Evolutionary conservation across 2,888 invertebrate species (phyloP), one percentile per base, ranked within the genome.

Genomic region (Biston stratarius): DNA sequence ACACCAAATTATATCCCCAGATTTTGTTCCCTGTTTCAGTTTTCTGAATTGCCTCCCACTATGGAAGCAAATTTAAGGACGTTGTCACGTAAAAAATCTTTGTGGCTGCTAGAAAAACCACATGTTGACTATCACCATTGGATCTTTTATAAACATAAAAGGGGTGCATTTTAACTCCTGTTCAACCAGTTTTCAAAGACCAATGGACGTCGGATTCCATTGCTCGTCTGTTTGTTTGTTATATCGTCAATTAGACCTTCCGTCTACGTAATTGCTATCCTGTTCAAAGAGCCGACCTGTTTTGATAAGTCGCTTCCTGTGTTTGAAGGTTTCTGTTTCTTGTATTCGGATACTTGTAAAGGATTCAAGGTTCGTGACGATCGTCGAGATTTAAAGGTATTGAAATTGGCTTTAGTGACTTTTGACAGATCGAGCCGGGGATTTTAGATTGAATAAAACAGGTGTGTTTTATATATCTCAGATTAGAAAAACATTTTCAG

Each of bases 231-330:
- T 58, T 58, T 38, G 58, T 58, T 38, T 80, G 74, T 82, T 79
- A 77, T 77, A 69, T 79, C 77, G 77, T 80, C 81, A 81, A 84
- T 87, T 87, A 85, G 82, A 83, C 71, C 79, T 82, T 77, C 79
- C 72, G 74, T 79, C 77, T 75, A 69, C 64, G 70, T 85, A 83
- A 85, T 85, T 85, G 80, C 76, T 74, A 71, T 69, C 68, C 65
- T 63, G 59, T 69, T 68, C 71, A 73, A 82, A 79, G 77, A 73
- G 67, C 76, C 71, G 57, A 49, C 61, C 57, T 42, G 55, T 53
- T 55, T 56, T 61, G 45, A 44, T 61, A 38, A 5, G 45, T 55
- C 57, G 69, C 75, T 65, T 77, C 76, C 80, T 76, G 15, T 49
- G 2, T 47, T 58, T 59, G 38, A 15, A 38, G 40, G 59, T 72